These are phyloP conservation scores for Myodes glareolus DNA, from an alignment of 2,113 vertebrate species.

Conservation along the genomic window DNA sequence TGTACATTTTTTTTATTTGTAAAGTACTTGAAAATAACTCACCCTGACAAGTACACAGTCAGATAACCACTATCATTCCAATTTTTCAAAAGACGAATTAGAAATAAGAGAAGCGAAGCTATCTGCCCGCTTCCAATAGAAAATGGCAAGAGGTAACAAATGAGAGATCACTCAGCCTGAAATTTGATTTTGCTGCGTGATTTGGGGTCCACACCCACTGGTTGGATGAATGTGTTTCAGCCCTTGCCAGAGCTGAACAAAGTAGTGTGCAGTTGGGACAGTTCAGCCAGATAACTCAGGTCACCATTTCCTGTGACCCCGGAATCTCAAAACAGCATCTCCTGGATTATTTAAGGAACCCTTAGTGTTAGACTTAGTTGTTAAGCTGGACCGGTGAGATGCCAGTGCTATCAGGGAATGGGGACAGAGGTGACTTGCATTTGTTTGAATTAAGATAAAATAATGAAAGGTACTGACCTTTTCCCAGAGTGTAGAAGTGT, in stretches of 20 bases:
- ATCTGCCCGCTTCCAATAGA: slow-evolving; percentile 14
- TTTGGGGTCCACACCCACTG: not conserved
- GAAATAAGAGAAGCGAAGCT: slow-evolving; percentile 35
- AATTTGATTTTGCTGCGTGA: not conserved
- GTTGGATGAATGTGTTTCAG: not conserved
- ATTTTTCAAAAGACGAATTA: slow-evolving; percentile 44
- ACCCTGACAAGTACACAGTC: slow-evolving; percentile 9
- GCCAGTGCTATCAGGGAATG: not conserved
- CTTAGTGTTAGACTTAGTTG: not conserved
- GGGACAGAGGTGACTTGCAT: not conserved
- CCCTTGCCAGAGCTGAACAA: slow-evolving; percentile 7
- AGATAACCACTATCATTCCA: not conserved
- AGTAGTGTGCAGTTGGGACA: not conserved
- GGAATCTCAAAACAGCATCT: not conserved
- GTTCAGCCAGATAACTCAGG: not conserved
- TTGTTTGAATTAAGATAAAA: not conserved
- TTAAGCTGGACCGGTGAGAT: not conserved
- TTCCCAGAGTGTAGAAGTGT: not conserved
- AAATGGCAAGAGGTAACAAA: slow-evolving; percentile 31
- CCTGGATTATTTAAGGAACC: slow-evolving; percentile 25
- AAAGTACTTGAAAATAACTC: slow-evolving; percentile 57
- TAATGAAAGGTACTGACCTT: not conserved
- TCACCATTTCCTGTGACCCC: slow-evolving; percentile 40
- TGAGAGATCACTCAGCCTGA: slow-evolving; percentile 31
- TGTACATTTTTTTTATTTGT: not conserved